Percentiles rank a stretch among this genome's conserved stretches.
Conservation (phyloP, 2,888 invertebrate species). For the Cacoxenus indagator region DNA sequence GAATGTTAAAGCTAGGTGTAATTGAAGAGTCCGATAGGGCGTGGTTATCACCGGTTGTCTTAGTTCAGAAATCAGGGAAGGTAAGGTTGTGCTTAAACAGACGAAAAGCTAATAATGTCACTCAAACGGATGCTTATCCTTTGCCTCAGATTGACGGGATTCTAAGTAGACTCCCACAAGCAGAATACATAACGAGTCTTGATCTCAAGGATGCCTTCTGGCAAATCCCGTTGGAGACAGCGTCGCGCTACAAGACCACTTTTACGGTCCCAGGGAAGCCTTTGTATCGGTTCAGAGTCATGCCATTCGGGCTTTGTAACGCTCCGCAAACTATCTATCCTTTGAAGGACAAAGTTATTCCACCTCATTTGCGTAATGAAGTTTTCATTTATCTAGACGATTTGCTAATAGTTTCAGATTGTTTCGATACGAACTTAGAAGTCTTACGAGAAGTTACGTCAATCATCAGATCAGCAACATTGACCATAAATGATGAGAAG, state of each 20-base stretch:
- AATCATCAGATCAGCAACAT: no score
- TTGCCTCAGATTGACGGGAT: constrained; percentile 37
- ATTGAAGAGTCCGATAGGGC: neutral
- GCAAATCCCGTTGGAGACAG: constrained; percentile 22
- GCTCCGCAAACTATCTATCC: constrained; percentile 30
- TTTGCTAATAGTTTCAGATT: constrained; percentile 13
- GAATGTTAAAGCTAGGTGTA: neutral
- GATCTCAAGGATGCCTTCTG: constrained; percentile 29
- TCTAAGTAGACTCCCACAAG: constrained; percentile 36
- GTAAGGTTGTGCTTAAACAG: constrained; percentile 48
- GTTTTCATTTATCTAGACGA: constrained; percentile 29
- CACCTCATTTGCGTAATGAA: neutral
- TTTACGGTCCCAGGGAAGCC: constrained; percentile 40
- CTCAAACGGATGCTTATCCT: constrained; percentile 34
- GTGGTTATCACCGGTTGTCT: neutral
- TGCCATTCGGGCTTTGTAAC: constrained; percentile 36
- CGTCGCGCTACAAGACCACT: constrained; percentile 38
- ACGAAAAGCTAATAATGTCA: constrained; percentile 46
- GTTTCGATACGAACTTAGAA: no score
- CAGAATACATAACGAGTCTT: constrained; percentile 38
- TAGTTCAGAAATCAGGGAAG: neutral
- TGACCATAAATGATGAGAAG: constrained; percentile 27
- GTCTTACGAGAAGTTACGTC: no score
- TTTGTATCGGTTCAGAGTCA: constrained; percentile 28
- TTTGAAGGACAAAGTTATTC: constrained; percentile 28